Base-by-base conservation (phyloP, 2,113 vertebrate genomes). In the Proteles cristata region DNA sequence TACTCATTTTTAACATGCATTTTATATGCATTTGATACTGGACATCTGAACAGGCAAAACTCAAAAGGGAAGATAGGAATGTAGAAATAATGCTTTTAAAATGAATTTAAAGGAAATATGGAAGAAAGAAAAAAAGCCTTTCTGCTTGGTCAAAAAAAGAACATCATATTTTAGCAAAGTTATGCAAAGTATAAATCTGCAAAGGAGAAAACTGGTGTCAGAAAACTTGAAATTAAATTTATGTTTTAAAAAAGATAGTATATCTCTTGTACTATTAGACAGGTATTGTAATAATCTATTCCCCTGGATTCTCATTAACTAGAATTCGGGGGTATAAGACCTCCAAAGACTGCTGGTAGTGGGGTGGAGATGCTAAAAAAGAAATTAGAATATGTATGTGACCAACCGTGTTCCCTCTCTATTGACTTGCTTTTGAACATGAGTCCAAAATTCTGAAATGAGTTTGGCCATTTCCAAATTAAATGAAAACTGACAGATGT, bases 401-500 rank as follows among this genome's bases (percentile, higher is more conserved):
- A 48, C 58, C 0, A 5, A 80, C 35, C 14, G 1, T 12, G 7
- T 17, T 65, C 1, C 25, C 6, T 15, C 2, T 63, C 17, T 39
- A 0, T 48, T 86, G 31, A 19, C 69, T 39, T 55, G 50, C 15
- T 88, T 96, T 50, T 68, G 39, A 61, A 93, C 33, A 61, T 23
- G 58, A 61, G 58, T 61, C 21, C 58, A 61, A 61, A 61, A 61
- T 94, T 81, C 55, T 76, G 50, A 92, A 95, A 80, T 39, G 33
- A 39, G 45, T 89, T 74, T 94, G 58, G 65, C 39, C 19, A 33
- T 81, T 92, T 92, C 39, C 81, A 96, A 85, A 95, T 63, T 92
- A 92, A 97, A 82, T 39, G 74, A 81, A 82, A 88, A 77, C 16
- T 96, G 58, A 39, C 69, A 93, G 92, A 94, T 95, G 50, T 88